These are phyloP conservation scores for Buceros bicornis DNA, from an alignment of 2,797 vertebrate species.

Conservation along the genomic window DNA sequence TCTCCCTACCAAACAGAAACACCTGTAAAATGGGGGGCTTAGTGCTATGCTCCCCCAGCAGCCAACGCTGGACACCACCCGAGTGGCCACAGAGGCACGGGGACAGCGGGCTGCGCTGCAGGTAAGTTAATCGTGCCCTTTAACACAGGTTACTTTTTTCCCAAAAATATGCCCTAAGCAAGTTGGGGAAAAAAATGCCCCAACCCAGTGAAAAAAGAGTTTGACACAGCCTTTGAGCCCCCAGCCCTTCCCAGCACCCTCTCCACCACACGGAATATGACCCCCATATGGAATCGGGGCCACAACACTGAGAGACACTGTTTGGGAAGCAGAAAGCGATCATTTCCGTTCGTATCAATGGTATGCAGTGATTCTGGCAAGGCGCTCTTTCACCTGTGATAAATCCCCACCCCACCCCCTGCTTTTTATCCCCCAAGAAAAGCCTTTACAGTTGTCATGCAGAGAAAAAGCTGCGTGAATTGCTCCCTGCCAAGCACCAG, in stretches of 20 bases:
- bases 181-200: not conserved
- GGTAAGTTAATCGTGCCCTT: not conserved
- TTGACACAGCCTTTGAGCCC: fast-evolving
- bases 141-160: not conserved
- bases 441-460: not conserved
- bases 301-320: not conserved
- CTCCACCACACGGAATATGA: too few species aligned
- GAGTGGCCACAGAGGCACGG: fast-evolving
- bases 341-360: not conserved
- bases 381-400: not conserved
- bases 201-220: not conserved
- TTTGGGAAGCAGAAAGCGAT: not conserved
- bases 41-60: fast-evolving
- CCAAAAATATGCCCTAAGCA: not conserved
- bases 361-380: not conserved
- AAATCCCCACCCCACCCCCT: not conserved
- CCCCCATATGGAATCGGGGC: not conserved
- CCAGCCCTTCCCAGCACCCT: not conserved
- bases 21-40: too few species aligned
- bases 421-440: not conserved
- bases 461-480: not conserved
- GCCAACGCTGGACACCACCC: not conserved
- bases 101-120: not conserved
- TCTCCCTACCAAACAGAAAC: not conserved
- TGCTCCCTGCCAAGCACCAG: not conserved